These are phyloP conservation scores for Alentia gelatinosa DNA, from an alignment of 2,888 invertebrate genomes.

Conservation along the genomic window DNA sequence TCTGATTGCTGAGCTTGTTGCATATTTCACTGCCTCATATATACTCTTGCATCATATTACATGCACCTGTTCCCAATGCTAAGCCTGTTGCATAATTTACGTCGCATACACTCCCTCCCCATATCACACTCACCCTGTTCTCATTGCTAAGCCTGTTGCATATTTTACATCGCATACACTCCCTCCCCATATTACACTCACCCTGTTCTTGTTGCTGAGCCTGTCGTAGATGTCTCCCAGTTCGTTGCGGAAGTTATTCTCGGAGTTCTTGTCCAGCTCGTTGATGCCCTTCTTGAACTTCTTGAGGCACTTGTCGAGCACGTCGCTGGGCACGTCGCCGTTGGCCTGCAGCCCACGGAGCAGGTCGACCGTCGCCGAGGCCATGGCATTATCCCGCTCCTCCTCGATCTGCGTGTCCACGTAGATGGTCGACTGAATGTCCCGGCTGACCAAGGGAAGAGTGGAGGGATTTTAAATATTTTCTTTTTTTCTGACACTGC, in stretches of 20 bases:
- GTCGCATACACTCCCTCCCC: too few relatives aligned
- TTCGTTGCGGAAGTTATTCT: slow-evolving; percentile 60
- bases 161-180: too few relatives aligned
- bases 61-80: too few relatives aligned
- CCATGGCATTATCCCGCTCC: slow-evolving; percentile 73
- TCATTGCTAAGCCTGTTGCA: slow-evolving; percentile 73
- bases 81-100: too few relatives aligned
- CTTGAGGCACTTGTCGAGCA: slow-evolving; percentile 66
- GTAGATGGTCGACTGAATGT: slow-evolving; percentile 73
- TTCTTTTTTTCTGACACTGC: too few relatives aligned
- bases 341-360: slow-evolving; percentile 71
- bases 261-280: slow-evolving; percentile 68
- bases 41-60: too few relatives aligned
- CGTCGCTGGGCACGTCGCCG: slow-evolving; percentile 71
- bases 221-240: slow-evolving; percentile 72
- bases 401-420: slow-evolving; percentile 76
- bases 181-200: slow-evolving; percentile 60
- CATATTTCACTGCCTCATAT: too few relatives aligned
- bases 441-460: too few relatives aligned
- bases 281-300: slow-evolving; percentile 63
- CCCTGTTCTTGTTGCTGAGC: slow-evolving; percentile 76
- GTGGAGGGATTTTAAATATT: too few relatives aligned
- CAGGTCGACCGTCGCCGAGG: slow-evolving; percentile 69
- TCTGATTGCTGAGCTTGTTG: too few relatives aligned
- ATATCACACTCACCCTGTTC: slow-evolving; percentile 71